Evolutionary conservation across 2,888 invertebrate species (phyloP).

Genomic region (Lepidochitona cinerea): DNA sequence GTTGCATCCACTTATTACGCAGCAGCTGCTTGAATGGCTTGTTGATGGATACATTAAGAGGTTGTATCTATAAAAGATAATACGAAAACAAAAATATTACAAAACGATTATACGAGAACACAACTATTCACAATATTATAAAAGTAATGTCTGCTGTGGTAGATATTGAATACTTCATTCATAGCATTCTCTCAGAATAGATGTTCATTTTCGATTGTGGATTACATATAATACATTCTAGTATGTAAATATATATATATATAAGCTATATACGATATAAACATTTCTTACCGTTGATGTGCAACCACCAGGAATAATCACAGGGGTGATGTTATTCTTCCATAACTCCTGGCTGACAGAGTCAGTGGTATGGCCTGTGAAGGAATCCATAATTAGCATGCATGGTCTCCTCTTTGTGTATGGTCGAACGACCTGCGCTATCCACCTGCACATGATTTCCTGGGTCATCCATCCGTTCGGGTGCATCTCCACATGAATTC

Average conservation of each 20-base stretch:
- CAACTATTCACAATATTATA: no score
- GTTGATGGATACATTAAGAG: background rate
- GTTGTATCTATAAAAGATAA: background rate
- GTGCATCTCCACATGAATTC: background rate
- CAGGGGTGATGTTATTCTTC: background rate
- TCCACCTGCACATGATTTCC: background rate
- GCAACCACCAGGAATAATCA: background rate
- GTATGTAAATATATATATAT: background rate
- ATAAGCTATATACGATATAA: background rate
- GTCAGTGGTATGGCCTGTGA: background rate
- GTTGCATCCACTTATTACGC: background rate
- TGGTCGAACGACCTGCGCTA: background rate
- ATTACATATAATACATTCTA: no score
- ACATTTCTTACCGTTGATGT: no score
- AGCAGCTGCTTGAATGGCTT: background rate
- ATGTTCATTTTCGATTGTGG: no score
- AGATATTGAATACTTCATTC: no score
- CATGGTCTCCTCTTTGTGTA: background rate
- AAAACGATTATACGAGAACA: no score
- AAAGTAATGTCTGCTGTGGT: no score
- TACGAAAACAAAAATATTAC: no score
- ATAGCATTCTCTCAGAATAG: no score
- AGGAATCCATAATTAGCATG: background rate
- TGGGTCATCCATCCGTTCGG: background rate
- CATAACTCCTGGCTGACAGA: background rate